Conservation (phyloP, 2,888 invertebrate genomes). For the Eurois occulta region DNA sequence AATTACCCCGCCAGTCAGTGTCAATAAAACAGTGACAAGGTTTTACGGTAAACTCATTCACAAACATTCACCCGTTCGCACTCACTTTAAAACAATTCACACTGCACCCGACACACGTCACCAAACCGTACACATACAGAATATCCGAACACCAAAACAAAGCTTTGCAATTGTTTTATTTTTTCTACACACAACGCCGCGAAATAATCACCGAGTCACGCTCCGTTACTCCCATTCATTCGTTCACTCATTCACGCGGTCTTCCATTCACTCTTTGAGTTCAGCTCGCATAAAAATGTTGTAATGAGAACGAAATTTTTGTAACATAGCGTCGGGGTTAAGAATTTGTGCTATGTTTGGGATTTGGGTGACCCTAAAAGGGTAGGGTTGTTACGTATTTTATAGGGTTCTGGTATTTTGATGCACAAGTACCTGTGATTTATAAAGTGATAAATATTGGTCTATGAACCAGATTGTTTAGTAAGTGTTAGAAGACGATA, state of each 20-base stretch:
- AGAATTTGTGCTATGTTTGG: conserved; percentile 57
- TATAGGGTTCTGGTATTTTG: conserved; percentile 41
- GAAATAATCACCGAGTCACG: conserved; percentile 61
- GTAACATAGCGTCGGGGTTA: conserved; percentile 35
- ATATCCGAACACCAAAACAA: conserved; percentile 47
- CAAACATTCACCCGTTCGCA: conserved; percentile 10
- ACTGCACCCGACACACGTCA: conserved; percentile 44
- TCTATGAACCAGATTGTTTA: not conserved
- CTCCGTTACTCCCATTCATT: conserved; percentile 65
- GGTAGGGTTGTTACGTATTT: conserved; percentile 38
- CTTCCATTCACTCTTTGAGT: conserved; percentile 58
- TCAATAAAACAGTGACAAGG: conserved; percentile 8
- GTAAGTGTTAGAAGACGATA: not conserved
- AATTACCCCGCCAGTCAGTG: not conserved
- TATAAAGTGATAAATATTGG: conserved; percentile 18
- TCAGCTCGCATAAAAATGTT: conserved; percentile 57
- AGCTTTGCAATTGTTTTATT: conserved; percentile 39
- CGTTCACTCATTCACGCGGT: conserved; percentile 59
- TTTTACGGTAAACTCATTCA: conserved; percentile 4
- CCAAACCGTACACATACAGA: conserved; percentile 44
- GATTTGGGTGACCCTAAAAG: conserved; percentile 55
- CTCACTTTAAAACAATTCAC: conserved; percentile 50
- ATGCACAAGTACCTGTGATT: conserved; percentile 38
- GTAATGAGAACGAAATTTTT: conserved; percentile 61
- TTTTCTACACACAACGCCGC: conserved; percentile 57